A percentile compares a stretch with the other conserved stretches of the same genome.
Conservation (phyloP, 1,140 invertebrate species). For the Drosophila varians region DNA sequence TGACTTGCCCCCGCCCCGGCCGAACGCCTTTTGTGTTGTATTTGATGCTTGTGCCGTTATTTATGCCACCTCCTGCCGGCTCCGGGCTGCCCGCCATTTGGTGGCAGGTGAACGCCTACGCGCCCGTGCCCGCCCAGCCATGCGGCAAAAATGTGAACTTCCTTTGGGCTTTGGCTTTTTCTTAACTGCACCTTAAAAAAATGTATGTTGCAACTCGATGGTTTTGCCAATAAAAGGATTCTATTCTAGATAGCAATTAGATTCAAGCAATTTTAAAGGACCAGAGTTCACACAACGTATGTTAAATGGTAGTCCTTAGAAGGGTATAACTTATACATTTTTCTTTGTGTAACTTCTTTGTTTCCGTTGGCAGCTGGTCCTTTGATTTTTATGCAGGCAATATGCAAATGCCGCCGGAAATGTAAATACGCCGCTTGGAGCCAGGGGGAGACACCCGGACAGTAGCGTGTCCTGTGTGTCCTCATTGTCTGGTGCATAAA, state of each 20-base stretch:
- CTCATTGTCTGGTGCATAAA: conserved; percentile 71
- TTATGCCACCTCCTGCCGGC: conserved; percentile 49
- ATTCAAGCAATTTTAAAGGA: background rate
- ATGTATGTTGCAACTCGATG: background rate
- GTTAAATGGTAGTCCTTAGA: no score
- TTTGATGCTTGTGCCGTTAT: conserved; percentile 60
- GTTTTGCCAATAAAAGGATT: no score
- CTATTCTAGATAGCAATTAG: no score
- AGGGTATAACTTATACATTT: background rate
- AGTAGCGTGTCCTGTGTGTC: conserved; percentile 39
- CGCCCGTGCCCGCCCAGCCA: conserved; percentile 6
- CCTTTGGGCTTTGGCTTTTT: conserved; percentile 77
- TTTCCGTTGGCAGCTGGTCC: conserved; percentile 16
- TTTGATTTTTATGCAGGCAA: conserved; percentile 60
- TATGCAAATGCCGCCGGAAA: conserved; percentile 80
- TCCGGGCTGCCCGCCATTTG: conserved; percentile 53
- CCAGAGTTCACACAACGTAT: no score
- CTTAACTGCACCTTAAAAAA: conserved; percentile 5
- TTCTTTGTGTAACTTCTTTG: conserved; percentile 31
- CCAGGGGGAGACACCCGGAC: conserved; percentile 40
- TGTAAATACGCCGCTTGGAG: conserved; percentile 53
- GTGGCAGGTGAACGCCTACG: conserved; percentile 58
- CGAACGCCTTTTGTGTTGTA: conserved; percentile 35
- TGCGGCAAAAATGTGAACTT: conserved; percentile 55
- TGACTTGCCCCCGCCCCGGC: conserved; percentile 57